Conservation (phyloP, 2,888 invertebrate genomes). For the Ectemnius continuus region DNA sequence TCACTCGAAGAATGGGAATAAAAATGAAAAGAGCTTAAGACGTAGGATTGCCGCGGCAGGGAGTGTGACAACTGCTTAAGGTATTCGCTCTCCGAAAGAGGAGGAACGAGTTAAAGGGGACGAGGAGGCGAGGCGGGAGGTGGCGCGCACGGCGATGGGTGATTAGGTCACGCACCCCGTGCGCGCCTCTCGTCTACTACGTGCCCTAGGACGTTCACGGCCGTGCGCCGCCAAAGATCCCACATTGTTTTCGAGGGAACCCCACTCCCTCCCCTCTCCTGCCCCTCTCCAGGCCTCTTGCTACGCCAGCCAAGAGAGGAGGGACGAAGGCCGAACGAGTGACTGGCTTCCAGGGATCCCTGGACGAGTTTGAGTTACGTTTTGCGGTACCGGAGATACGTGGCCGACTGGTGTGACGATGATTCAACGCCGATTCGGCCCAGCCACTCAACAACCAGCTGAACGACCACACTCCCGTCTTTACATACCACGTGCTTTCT, state of each 20-base stretch:
- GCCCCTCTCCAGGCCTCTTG: slow-evolving; percentile 22
- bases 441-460: too few species aligned
- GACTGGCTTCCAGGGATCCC: too few species aligned
- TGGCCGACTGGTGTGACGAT: not conserved
- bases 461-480: too few species aligned
- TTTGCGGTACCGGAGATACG: slow-evolving; percentile 5
- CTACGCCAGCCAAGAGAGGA: not conserved
- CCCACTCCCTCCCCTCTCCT: too few species aligned
- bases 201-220: slow-evolving; percentile 75
- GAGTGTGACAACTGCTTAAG: too few species aligned
- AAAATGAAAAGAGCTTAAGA: too few species aligned
- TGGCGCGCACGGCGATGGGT: slow-evolving; percentile 57
- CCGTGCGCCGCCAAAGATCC: slow-evolving; percentile 69
- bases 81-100: too few species aligned
- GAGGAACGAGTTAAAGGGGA: not conserved
- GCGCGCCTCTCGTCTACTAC: slow-evolving; percentile 56
- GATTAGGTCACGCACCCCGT: slow-evolving; percentile 76
- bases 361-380: slow-evolving; percentile 4
- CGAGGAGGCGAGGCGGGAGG: not conserved
- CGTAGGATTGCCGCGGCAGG: too few species aligned
- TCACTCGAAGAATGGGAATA: too few species aligned
- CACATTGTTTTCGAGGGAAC: slow-evolving; percentile 49
- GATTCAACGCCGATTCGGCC: too few species aligned
- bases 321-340: too few species aligned
- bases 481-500: too few species aligned